A percentile compares a stretch with the other conserved stretches of the same genome.
These are phyloP conservation scores for Vidua macroura DNA, from an alignment of 2,113 vertebrate species.

Conservation along the genomic window DNA sequence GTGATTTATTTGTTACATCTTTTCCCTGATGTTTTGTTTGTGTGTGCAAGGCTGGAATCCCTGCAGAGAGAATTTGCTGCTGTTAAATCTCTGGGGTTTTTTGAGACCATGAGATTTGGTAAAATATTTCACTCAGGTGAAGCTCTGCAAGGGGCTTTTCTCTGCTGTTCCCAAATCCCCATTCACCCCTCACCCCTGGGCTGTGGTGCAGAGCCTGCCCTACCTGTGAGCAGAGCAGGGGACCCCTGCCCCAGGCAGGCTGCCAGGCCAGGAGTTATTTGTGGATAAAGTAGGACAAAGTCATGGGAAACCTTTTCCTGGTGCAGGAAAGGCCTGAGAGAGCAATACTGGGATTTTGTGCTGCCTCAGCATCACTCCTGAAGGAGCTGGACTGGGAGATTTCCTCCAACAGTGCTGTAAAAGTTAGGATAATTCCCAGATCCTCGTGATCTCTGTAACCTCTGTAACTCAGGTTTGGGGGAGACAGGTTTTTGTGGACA, in stretches of 20 bases:
- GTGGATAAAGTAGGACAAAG: not conserved
- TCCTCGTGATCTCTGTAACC: not conserved
- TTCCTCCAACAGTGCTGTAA: not conserved
- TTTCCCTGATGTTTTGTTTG: not conserved
- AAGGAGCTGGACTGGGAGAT: not conserved
- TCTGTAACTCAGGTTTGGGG: not conserved
- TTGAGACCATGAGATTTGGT: not conserved
- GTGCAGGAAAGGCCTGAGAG: not conserved
- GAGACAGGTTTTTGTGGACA: not conserved
- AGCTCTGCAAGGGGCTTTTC: not conserved
- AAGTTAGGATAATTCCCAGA: not conserved
- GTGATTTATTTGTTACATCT: not conserved
- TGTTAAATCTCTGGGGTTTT: not conserved
- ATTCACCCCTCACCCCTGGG: not conserved
- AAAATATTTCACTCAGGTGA: not conserved
- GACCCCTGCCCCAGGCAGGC: not conserved
- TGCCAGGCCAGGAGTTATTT: not conserved
- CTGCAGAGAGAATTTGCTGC: not conserved
- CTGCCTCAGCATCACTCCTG: not conserved
- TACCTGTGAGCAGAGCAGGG: not conserved
- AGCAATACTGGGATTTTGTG: not conserved
- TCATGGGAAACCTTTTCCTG: not conserved
- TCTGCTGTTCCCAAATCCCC: not conserved
- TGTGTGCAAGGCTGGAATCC: not conserved
- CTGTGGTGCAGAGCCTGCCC: not conserved